Base-by-base conservation (phyloP, 2,888 invertebrate species). In the Tyria jacobaeae region DNA sequence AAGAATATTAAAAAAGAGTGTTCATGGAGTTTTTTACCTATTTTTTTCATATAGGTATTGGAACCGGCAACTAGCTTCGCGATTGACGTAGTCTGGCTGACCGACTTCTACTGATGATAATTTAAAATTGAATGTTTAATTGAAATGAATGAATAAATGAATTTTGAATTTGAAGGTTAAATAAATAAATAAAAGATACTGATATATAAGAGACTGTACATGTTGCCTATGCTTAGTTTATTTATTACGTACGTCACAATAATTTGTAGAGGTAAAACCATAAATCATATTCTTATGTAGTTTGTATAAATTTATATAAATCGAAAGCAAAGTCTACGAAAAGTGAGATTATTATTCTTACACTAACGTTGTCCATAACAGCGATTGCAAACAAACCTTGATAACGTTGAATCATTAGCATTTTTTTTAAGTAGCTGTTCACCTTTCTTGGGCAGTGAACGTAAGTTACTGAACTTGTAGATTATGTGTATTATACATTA, bases 301-400 rank as follows among this genome's bases (percentile, higher is more conserved):
- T 24, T 24, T n/a, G 15, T 37, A 10, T 12, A n/a, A n/a, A n/a
- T n/a, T n/a, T n/a, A n/a, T 15, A 3, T 54, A 54, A 54, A 39
- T 39, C 53, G 14, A 41, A 54, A 54, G 27, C n/a, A 54, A 41
- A 27, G 25, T 48, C 17, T 49, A 12, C 14, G 15, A 37, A 37
- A 48, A 37, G 17, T 51, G 4, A 31, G 25, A 7, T 15, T 31
- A 31, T 31, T 31, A 31, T 31, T 31, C 27, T 31, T 31, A 2
- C 27, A 31, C 27, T 31, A 31, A 31, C 27, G 4, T 31, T 31
- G 27, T 31, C 15, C 48, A 27, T 3, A 49, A 49, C 7, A 27
- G n/a, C 27, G 48, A 49, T 27, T 49, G 24, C 24, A 25, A 49
- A 27, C 44, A 21, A 44, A 49, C 48, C 15, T 2, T 9, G 27